Evolutionary conservation across 2,113 vertebrate species (phyloP).

Genomic region (Phrynosoma blainvillii): DNA sequence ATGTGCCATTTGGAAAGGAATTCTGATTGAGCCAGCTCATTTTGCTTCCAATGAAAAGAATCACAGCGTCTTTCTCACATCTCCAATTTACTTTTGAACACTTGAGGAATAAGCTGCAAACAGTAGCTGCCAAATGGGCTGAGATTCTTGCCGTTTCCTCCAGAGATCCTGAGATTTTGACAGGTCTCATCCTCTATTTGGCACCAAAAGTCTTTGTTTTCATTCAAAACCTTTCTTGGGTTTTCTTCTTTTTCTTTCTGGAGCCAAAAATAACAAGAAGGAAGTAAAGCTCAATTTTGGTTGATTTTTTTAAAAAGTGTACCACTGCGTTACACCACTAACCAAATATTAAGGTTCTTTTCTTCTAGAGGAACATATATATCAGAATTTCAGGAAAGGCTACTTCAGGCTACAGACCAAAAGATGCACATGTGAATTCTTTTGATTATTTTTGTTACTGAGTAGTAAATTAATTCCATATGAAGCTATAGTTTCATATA

Average conservation of each 20-base stretch:
- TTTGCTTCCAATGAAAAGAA: slow-evolving; percentile 60
- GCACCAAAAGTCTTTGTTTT: slow-evolving; percentile 64
- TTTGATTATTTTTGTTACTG: slow-evolving; percentile 59
- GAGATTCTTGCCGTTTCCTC: slow-evolving; percentile 62
- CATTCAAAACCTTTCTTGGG: slow-evolving; percentile 63
- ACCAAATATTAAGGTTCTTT: slow-evolving; percentile 71
- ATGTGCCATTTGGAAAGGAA: slow-evolving; percentile 36
- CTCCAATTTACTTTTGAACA: slow-evolving; percentile 55
- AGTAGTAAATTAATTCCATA: slow-evolving; percentile 61
- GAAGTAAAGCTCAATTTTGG: slow-evolving; percentile 67
- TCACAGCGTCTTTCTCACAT: slow-evolving; percentile 34
- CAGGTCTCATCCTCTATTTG: slow-evolving; percentile 69
- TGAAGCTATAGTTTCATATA: slow-evolving; percentile 43
- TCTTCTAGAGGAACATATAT: slow-evolving; percentile 58
- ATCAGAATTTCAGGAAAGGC: slow-evolving; percentile 59
- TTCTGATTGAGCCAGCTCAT: slow-evolving; percentile 24
- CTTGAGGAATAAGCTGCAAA: slow-evolving; percentile 59
- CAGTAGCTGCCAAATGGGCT: slow-evolving; percentile 74
- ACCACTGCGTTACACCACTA: slow-evolving; percentile 69
- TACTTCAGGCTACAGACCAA: slow-evolving; percentile 55
- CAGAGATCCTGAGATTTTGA: slow-evolving; percentile 68
- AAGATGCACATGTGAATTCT: slow-evolving; percentile 63
- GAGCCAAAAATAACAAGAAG: slow-evolving; percentile 72
- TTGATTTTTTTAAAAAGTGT: slow-evolving; percentile 49
- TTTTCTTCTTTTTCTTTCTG: slow-evolving; percentile 37